Base-by-base conservation (phyloP, 2,113 vertebrate species). In the Thalassarche chlororhynchos region DNA sequence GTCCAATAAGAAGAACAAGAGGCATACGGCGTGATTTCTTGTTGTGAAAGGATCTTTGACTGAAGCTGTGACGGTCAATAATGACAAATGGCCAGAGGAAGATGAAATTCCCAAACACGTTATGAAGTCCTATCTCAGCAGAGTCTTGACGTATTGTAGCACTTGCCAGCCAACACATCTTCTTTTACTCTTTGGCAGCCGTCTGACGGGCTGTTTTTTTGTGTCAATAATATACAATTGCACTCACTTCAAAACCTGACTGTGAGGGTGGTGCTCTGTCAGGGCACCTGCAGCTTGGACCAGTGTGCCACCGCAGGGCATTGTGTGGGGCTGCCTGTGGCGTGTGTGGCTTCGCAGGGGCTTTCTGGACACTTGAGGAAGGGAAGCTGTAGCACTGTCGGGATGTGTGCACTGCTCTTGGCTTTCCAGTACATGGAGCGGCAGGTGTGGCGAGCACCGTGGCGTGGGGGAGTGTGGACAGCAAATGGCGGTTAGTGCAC, bases 121-220 rank as follows among this genome's bases (percentile, higher is more conserved):
- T 36, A 88, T 17, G 12, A 93, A 96, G 75, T 40, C 69, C 77
- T 62, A 4, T 44, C 78, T 87, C n/a, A 61, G 57, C 52, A 57
- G 72, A 61, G 24, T 74, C 66, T 80, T 95, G 94, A 92, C 88
- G 29, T 87, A 92, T 95, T 54, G 78, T 26, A 84, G 69, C 87
- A 84, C 71, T 97, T 93, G 40, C 61, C 78, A 92, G 79, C 52
- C 68, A 84, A 76, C 6, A 1, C 62, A 72, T 91, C 91, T 96
- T 91, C 78, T 70, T 96, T 86, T 36, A 78, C 31, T 64, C 61
- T 75, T 55, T 71, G 88, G 42, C 95, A 95, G 62, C 47, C 28
- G 26, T 87, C 52, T 0, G 0, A n/a, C 83, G 31, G 42, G 38
- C 3, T 17, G 14, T 5, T 87, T 31, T 87, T n/a, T 5, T 54